Evolutionary conservation across 53 echinoderm and acorn worm genomes (phyloP).

Genomic region (Henricia sp.): DNA sequence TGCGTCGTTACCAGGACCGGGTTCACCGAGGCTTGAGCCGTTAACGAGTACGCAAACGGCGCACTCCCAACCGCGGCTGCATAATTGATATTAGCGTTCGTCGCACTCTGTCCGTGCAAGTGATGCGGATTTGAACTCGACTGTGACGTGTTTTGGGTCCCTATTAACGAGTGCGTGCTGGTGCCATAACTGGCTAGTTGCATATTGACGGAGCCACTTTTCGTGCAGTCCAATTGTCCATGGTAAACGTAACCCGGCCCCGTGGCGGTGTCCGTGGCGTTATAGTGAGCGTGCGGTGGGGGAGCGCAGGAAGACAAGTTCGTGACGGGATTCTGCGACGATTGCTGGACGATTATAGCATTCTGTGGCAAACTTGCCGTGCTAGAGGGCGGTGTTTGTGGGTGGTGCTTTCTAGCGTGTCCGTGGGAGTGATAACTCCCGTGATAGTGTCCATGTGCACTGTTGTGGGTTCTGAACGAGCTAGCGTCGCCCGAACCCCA

Average conservation of each 20-base stretch:
- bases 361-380: slow-evolving; percentile 3
- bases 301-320: slow-evolving; percentile 65
- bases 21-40: slow-evolving; percentile 73
- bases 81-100: slow-evolving; percentile 52
- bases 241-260: slow-evolving; percentile 72
- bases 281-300: slow-evolving; percentile 72
- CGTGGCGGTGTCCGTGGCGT: slow-evolving; percentile 24
- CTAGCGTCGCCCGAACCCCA: slow-evolving; percentile 74
- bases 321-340: slow-evolving; percentile 39
- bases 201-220: slow-evolving; percentile 78
- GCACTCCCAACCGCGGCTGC: slow-evolving; percentile 39
- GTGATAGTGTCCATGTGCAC: slow-evolving; percentile 79
- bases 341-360: slow-evolving; percentile 9
- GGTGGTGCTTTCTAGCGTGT: slow-evolving; percentile 56
- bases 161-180: slow-evolving; percentile 47
- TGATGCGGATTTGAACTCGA: not conserved
- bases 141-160: not conserved
- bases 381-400: slow-evolving; percentile 52
- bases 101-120: slow-evolving; percentile 60
- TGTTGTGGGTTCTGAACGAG: slow-evolving; percentile 55
- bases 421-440: slow-evolving; percentile 66
- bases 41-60: slow-evolving; percentile 72
- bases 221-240: slow-evolving; percentile 68
- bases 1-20: slow-evolving; percentile 79
- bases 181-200: slow-evolving; percentile 70